phyloP scores from a whole-genome alignment of 1,140 invertebrate species.

The Calliphora vicina region DNA sequence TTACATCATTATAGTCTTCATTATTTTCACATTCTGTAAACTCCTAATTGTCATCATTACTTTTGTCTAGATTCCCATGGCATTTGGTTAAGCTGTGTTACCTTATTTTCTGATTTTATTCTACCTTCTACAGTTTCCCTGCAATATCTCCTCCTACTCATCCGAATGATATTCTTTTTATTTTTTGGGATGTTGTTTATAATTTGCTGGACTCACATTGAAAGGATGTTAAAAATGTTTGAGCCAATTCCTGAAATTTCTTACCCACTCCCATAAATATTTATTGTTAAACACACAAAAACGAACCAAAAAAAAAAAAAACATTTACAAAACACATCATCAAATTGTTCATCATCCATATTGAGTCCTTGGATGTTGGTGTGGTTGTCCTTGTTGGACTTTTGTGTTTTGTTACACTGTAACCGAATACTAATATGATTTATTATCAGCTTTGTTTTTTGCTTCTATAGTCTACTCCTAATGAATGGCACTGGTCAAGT shows the following conservation, averaged over 20 bases:
- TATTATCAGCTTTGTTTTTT: neutral
- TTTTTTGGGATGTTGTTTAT: too few relatives aligned
- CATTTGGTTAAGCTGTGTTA: neutral
- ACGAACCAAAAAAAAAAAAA: neutral
- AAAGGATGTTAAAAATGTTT: neutral
- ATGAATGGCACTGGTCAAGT: neutral
- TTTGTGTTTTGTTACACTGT: neutral
- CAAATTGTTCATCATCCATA: neutral
- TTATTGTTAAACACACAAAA: neutral
- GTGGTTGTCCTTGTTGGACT: neutral
- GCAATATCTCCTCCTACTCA: neutral
- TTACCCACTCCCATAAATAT: neutral
- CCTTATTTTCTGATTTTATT: neutral
- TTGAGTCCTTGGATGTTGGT: neutral
- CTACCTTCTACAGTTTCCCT: neutral
- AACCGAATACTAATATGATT: neutral
- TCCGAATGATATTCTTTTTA: neutral
- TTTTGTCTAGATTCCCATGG: slow-evolving; percentile 12
- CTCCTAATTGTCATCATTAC: slow-evolving; percentile 13
- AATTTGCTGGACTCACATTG: too few relatives aligned
- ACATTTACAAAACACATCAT: neutral
- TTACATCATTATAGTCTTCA: neutral
- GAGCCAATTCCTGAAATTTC: neutral
- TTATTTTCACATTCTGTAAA: slow-evolving; percentile 5
- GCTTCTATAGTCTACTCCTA: neutral